Percentiles rank a stretch among this genome's conserved stretches.
phyloP scores from a whole-genome alignment of 2,888 invertebrate species.

The Drosophila stalkeri region DNA sequence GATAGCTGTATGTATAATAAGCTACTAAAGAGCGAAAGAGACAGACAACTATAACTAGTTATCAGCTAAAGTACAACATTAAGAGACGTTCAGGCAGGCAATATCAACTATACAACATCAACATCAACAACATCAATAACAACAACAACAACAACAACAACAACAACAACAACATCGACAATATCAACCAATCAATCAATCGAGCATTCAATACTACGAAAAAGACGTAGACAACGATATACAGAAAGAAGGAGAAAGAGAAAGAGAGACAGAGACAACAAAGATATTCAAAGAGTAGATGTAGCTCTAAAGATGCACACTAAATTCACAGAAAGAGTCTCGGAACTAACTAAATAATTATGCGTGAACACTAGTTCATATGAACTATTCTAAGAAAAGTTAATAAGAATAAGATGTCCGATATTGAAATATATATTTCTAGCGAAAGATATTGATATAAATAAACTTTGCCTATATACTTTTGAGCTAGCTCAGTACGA shows the following conservation, averaged over 20 bases:
- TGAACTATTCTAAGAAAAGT: neutral
- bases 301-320: conserved; percentile 23
- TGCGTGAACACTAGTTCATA: neutral
- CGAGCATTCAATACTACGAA: conserved; percentile 19
- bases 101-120: conserved; percentile 19
- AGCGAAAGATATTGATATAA: neutral
- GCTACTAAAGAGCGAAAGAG: conserved; percentile 6
- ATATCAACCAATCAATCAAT: conserved; percentile 24
- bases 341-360: neutral
- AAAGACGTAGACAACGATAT: conserved; percentile 13
- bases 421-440: neutral
- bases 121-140: conserved; percentile 17
- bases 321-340: neutral
- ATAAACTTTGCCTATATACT: neutral
- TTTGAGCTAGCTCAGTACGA: neutral
- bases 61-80: conserved; percentile 9
- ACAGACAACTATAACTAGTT: conserved; percentile 1
- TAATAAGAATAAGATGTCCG: neutral
- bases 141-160: conserved; percentile 10
- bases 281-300: conserved; percentile 13
- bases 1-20: too few relatives aligned
- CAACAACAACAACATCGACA: conserved; percentile 16
- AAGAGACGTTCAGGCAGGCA: conserved; percentile 14
- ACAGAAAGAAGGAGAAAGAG: neutral
- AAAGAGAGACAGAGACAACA: conserved; percentile 22